A percentile compares a stretch with the other conserved stretches of the same genome.
phyloP scores from a whole-genome alignment of 2,888 invertebrate species.

The Xestia c-nigrum region DNA sequence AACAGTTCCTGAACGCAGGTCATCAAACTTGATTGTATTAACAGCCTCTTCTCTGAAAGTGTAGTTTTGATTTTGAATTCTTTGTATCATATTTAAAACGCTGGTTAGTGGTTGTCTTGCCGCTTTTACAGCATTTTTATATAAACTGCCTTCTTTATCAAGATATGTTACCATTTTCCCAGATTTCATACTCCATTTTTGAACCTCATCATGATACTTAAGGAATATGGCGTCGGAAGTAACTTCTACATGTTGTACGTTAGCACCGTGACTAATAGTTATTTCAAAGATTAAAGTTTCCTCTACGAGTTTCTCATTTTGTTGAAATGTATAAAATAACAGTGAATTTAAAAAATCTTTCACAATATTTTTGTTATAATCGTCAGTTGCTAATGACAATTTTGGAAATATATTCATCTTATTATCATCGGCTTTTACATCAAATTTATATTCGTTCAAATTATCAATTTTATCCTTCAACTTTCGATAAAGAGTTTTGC shows the following conservation, averaged over 20 bases:
- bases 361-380: slow-evolving; percentile 1
- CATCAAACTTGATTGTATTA: too few species aligned
- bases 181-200: too few species aligned
- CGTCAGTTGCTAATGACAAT: slow-evolving; percentile 17
- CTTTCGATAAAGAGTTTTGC: slow-evolving; percentile 33
- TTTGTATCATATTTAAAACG: too few species aligned
- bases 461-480: slow-evolving; percentile 19
- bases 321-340: slow-evolving; percentile 48
- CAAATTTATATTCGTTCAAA: slow-evolving; percentile 40
- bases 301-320: slow-evolving; percentile 34
- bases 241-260: background rate
- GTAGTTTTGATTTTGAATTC: too few species aligned
- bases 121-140: too few species aligned
- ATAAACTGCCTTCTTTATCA: too few species aligned
- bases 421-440: slow-evolving; percentile 24
- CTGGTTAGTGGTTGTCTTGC: too few species aligned
- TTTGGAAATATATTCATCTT: slow-evolving; percentile 48
- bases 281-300: slow-evolving; percentile 27
- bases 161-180: too few species aligned
- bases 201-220: too few species aligned
- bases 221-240: too few species aligned
- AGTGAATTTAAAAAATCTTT: slow-evolving; percentile 31
- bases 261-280: background rate
- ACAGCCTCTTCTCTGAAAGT: too few species aligned
- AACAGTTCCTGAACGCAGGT: too few species aligned